A percentile compares a stretch with the other conserved stretches of the same genome.
phyloP scores from a whole-genome alignment of 2,888 invertebrate genomes.

The Fragum sueziense region DNA sequence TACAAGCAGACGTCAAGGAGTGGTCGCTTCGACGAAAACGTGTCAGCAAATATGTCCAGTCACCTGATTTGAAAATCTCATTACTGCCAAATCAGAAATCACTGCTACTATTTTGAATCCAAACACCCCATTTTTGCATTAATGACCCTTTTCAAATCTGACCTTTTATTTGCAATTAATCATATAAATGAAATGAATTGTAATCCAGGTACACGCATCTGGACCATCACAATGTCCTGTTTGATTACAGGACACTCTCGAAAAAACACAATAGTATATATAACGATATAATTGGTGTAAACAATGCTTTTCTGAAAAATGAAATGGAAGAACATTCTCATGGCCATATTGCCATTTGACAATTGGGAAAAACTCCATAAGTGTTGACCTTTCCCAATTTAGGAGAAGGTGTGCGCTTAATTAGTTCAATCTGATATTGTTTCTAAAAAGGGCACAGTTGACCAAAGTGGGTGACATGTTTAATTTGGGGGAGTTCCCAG shows the following conservation, averaged over 20 bases:
- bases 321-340: too few relatives aligned
- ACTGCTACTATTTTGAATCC: not conserved
- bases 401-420: not conserved
- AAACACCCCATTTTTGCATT: slow-evolving; percentile 1
- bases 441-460: not conserved
- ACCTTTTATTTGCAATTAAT: too few relatives aligned
- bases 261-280: too few relatives aligned
- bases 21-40: not conserved
- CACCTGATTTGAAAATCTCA: slow-evolving; percentile 13
- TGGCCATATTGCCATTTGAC: not conserved
- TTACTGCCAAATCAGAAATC: not conserved
- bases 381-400: not conserved
- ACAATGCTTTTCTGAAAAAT: too few relatives aligned
- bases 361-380: too few relatives aligned
- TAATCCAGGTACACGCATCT: too few relatives aligned
- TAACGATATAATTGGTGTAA: too few relatives aligned
- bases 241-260: too few relatives aligned
- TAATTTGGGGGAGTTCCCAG: not conserved
- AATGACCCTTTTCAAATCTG: not conserved
- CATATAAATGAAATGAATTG: too few relatives aligned
- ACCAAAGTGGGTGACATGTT: not conserved
- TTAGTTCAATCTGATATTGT: slow-evolving; percentile 5
- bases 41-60: slow-evolving; percentile 13
- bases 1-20: not conserved
- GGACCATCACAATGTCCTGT: too few relatives aligned